These are phyloP conservation scores for Trachurus trachurus DNA, from an alignment of 2,797 vertebrate genomes.

Conservation along the genomic window DNA sequence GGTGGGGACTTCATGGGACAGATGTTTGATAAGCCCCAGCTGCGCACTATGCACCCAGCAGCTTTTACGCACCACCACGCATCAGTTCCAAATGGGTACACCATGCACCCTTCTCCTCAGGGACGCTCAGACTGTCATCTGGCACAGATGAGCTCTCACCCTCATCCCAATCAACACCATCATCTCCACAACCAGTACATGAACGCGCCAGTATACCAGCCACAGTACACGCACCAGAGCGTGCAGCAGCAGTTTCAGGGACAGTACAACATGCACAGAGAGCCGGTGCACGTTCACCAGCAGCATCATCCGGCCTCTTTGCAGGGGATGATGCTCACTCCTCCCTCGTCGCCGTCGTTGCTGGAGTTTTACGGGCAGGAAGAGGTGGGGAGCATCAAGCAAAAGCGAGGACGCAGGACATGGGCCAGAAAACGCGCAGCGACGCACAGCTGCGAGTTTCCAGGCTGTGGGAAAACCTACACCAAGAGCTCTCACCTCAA, in stretches of 20 bases:
- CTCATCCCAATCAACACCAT: conserved; percentile 53
- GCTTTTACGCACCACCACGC: conserved; percentile 77
- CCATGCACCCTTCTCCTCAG: conserved; percentile 52
- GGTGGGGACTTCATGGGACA: conserved; percentile 80
- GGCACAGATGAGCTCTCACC: conserved; percentile 60
- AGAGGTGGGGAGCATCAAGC: conserved; percentile 83
- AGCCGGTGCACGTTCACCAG: conserved; percentile 82
- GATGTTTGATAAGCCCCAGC: conserved; percentile 80
- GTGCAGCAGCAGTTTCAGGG: conserved; percentile 82
- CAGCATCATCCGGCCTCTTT: conserved; percentile 82
- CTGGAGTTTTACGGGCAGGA: conserved; percentile 89
- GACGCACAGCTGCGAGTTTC: conserved; percentile 94
- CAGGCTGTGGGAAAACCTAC: conserved; percentile 95
- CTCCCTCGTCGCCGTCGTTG: conserved; percentile 91
- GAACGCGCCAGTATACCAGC: conserved; percentile 67
- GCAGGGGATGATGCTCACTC: conserved; percentile 90
- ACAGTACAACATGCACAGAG: conserved; percentile 88
- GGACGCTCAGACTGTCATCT: conserved; percentile 74
- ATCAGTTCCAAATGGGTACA: conserved; percentile 47
- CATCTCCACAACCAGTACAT: conserved; percentile 74
- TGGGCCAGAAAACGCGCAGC: conserved; percentile 94
- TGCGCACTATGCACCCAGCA: conserved; percentile 66
- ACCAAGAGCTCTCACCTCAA: conserved; percentile 96
- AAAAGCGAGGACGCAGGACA: conserved; percentile 90
- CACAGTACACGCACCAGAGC: conserved; percentile 72